These are phyloP conservation scores for Monochamus saltuarius DNA, from an alignment of 1,140 invertebrate genomes.

Conservation along the genomic window DNA sequence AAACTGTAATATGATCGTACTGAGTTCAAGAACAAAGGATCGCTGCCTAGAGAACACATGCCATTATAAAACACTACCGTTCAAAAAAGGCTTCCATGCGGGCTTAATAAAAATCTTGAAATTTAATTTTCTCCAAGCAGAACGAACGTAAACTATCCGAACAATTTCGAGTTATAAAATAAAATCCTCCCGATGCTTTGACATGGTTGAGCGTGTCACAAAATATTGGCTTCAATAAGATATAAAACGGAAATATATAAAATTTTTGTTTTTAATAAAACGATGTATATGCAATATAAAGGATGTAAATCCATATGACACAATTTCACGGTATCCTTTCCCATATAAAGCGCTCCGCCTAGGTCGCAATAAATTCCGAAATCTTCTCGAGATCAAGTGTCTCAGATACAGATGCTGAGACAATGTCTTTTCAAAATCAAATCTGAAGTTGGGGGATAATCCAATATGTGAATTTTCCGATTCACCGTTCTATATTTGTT, in stretches of 20 bases:
- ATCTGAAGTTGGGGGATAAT: conserved; percentile 30
- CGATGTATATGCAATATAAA: conserved; percentile 8
- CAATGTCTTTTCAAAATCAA: conserved; percentile 25
- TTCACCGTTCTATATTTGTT: conserved; percentile 30
- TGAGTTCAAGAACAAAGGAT: too few relatives aligned
- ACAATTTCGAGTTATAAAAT: too few relatives aligned
- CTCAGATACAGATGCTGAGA: conserved; percentile 26
- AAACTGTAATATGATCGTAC: too few relatives aligned
- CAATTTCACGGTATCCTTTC: conserved; percentile 12
- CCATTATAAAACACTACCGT: too few relatives aligned
- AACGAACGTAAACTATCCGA: too few relatives aligned
- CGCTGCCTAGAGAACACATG: too few relatives aligned
- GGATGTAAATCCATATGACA: conserved; percentile 2
- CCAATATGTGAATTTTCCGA: conserved; percentile 30
- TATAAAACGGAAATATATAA: neutral
- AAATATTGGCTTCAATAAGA: too few relatives aligned
- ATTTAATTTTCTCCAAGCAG: too few relatives aligned
- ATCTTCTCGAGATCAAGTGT: conserved; percentile 24
- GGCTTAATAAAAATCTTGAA: too few relatives aligned
- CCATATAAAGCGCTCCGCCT: neutral
- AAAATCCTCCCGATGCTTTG: too few relatives aligned
- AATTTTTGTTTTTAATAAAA: conserved; percentile 10
- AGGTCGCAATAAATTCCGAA: conserved; percentile 23
- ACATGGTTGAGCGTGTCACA: too few relatives aligned
- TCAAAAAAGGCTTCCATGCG: too few relatives aligned